These are phyloP conservation scores for Lasioglossum baleicum DNA, from an alignment of 1,140 invertebrate species.

Conservation along the genomic window DNA sequence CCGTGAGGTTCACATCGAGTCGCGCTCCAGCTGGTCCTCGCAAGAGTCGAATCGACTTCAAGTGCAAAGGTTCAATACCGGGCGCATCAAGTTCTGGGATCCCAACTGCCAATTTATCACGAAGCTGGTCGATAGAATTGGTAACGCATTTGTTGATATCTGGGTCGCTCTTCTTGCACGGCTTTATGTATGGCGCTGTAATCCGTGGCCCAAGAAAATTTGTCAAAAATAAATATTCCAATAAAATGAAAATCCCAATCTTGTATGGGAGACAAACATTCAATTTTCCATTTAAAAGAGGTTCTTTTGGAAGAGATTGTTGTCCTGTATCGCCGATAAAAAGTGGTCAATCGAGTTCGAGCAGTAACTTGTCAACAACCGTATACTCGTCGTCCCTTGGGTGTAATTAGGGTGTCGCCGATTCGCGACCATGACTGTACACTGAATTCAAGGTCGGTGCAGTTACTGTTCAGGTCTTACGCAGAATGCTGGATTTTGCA, in stretches of 20 bases:
- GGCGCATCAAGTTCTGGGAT: conserved; percentile 86
- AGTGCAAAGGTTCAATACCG: conserved; percentile 82
- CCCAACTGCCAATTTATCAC: conserved; percentile 82
- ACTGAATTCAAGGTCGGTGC: neutral
- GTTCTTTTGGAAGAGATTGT: no score
- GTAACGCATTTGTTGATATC: conserved; percentile 84
- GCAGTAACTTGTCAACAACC: no score
- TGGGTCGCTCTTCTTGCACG: conserved; percentile 83
- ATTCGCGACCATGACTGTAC: neutral
- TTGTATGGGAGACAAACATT: no score
- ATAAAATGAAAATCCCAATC: no score
- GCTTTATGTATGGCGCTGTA: conserved; percentile 85
- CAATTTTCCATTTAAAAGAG: no score
- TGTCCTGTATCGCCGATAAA: no score
- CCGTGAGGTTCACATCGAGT: conserved; percentile 83
- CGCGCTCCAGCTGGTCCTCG: conserved; percentile 82
- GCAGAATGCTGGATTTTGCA: neutral
- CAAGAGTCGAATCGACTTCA: conserved; percentile 82
- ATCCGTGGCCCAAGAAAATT: neutral
- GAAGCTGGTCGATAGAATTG: conserved; percentile 83
- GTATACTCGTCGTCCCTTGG: no score
- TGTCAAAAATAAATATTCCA: no score
- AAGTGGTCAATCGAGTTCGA: no score
- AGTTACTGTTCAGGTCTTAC: neutral
- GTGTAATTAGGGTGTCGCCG: neutral